A percentile compares a stretch with the other conserved stretches of the same genome.
These are phyloP conservation scores for Drosophila demipolita DNA, from an alignment of 2,888 invertebrate species.

Conservation along the genomic window DNA sequence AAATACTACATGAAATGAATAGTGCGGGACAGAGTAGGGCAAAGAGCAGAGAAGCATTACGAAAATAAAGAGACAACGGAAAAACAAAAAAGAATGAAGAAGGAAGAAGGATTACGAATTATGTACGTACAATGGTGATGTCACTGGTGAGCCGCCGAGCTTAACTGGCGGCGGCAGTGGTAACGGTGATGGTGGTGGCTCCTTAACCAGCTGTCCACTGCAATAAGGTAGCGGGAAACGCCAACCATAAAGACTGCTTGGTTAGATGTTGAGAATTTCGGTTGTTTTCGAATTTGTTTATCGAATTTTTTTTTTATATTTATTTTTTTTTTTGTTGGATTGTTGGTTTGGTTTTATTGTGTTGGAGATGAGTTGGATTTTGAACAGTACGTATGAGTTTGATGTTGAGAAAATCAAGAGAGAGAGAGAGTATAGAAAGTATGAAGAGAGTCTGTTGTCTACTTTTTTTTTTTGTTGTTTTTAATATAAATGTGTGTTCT, in stretches of 20 bases:
- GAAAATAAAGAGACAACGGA: constrained; percentile 2
- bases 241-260: constrained; percentile 96
- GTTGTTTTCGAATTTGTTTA: constrained; percentile 32
- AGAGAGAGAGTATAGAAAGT: constrained; percentile 56
- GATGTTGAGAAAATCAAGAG: constrained; percentile 45
- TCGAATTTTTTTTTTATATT: constrained; percentile 18
- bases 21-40: constrained; percentile 23
- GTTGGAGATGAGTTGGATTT: constrained; percentile 39
- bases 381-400: constrained; percentile 44
- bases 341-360: constrained; percentile 31
- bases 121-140: constrained; percentile 88
- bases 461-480: background rate
- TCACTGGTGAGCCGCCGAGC: constrained; percentile 89
- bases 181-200: constrained; percentile 91
- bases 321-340: constrained; percentile 27
- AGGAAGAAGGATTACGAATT: constrained; percentile 7
- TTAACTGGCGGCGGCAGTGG: constrained; percentile 92
- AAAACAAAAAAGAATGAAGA: background rate
- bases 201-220: constrained; percentile 91
- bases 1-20: constrained; percentile 24
- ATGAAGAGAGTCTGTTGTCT: constrained; percentile 29
- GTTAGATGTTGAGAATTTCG: constrained; percentile 79
- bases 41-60: constrained; percentile 1
- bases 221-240: constrained; percentile 98
- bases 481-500: constrained; percentile 10